Base-by-base conservation (phyloP, 2,888 invertebrate species). In the Nineta flava region DNA sequence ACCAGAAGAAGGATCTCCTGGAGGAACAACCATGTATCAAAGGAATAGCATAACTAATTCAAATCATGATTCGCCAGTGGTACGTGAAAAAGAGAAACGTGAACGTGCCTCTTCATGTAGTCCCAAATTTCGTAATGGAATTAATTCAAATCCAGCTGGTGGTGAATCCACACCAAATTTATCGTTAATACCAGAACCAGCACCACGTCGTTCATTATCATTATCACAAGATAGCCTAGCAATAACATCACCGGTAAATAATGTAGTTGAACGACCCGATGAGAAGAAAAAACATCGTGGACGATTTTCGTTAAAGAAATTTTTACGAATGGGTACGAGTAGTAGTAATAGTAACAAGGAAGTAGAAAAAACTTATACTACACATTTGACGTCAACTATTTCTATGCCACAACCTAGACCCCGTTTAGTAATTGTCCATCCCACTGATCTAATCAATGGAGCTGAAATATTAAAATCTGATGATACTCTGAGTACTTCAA, bases 401-500 rank as follows among this genome's bases (percentile, higher is more conserved):
- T 65, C 72, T 46, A 16, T 74, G 16, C 76, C 77, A 7, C 75
- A 77, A 58, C 76, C 78, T 6, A 85, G 84, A 60, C 83, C 84
- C 2, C 75, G 86, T 13, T 71, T 88, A 19, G 87, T 90, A 52
- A 91, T 91, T 56, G 87, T 91, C 53, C 91, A 91, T 72, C 91
- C 91, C 12, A 71, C 87, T 57, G 90, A 91, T 60, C 74, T 90
- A 52, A 26, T 26, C 4, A 87, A 87, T 63, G 84, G 86, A 31
- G 79, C 83, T 9, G 86, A 88, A 62, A 87, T 88, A 35, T 76
- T 87, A 3, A 49, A 49, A 49, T n/a, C 44, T 3, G 45, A 49
- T 21, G 21, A 34, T 19, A 17, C 19, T 4, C 13, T 32, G 10
- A 32, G 15, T 13, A 34, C 31, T 17, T 32, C 31, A 38, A 34